Base-by-base conservation (phyloP, 2,888 invertebrate species). In the Euphydryas editha region DNA sequence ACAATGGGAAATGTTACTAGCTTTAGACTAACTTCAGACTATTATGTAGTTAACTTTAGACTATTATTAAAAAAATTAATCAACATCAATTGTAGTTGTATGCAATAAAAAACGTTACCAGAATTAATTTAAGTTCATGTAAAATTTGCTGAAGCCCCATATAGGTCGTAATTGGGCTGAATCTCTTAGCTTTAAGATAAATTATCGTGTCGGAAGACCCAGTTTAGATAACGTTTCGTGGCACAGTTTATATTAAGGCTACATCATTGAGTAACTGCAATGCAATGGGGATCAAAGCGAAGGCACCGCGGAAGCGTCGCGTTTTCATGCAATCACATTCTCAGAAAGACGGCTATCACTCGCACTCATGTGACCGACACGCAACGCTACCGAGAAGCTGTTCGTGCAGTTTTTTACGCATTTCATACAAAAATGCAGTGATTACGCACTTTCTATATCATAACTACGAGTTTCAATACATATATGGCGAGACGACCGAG, bases 281-380 rank as follows among this genome's bases (percentile, higher is more conserved):
- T 67, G 69, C 63, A 67, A 54, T 54, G 36, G 57, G 49, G 64
- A 71, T 71, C 71, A 71, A 72, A 69, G 66, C 57, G 62, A 39
- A 57, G 55, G 66, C 64, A 74, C 73, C 72, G 72, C 75, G 81
- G 81, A 82, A 82, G 81, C 72, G 74, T 75, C 75, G 79, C 72
- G 75, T 79, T 84, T 81, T 84, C 82, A 72, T 81, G 83, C 84
- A 81, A 84, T 81, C 79, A 79, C 68, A 30, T 89, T 88, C 90
- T 83, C 74, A 77, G 89, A 89, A 88, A 77, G 73, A 69, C 68
- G 71, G 78, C 81, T 82, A 82, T 83, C 83, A 76, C 74, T 74
- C 72, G 69, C 72, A 69, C 69, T 72, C 74, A 71, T 71, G 75
- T 72, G 73, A 72, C 73, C 67, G 70, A 71, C 72, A 73, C 75